Conservation (phyloP, 2,113 vertebrate genomes). For the Harpagus bidentatus region DNA sequence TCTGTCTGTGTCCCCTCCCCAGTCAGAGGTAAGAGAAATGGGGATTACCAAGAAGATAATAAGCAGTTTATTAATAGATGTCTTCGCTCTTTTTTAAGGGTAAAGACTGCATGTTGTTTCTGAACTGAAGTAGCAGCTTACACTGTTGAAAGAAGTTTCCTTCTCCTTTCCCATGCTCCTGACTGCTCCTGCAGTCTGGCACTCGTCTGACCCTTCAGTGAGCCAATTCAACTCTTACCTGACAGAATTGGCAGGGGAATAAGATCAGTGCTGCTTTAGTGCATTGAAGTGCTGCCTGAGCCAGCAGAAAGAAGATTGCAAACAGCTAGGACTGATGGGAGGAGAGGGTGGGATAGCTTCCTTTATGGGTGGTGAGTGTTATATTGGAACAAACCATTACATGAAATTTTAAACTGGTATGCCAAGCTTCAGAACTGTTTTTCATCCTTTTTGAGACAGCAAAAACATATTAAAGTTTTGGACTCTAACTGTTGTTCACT, state of each 20-base stretch:
- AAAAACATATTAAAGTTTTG: not conserved
- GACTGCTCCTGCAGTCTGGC: not conserved
- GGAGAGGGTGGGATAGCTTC: not conserved
- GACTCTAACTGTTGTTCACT: not conserved
- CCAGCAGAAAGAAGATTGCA: not conserved
- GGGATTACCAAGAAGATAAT: not conserved
- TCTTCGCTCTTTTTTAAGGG: not conserved
- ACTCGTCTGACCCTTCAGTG: not conserved
- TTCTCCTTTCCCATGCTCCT: not conserved
- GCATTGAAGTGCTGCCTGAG: not conserved
- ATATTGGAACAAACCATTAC: not conserved
- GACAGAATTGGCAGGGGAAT: not conserved
- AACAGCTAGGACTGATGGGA: not conserved
- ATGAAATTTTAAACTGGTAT: not conserved
- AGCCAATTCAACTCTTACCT: not conserved
- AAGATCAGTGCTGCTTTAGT: not conserved
- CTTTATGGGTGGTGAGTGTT: not conserved
- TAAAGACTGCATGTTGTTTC: not conserved
- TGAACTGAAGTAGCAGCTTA: not conserved
- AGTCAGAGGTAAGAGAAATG: not conserved
- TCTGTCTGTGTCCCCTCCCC: not conserved
- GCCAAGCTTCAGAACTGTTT: not conserved
- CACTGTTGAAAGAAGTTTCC: not conserved
- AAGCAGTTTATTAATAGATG: not conserved
- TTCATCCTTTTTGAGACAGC: not conserved